Conservation (phyloP, 37 sponge, comb jelly and placozoan genomes). For the Spongilla lacustris region DNA sequence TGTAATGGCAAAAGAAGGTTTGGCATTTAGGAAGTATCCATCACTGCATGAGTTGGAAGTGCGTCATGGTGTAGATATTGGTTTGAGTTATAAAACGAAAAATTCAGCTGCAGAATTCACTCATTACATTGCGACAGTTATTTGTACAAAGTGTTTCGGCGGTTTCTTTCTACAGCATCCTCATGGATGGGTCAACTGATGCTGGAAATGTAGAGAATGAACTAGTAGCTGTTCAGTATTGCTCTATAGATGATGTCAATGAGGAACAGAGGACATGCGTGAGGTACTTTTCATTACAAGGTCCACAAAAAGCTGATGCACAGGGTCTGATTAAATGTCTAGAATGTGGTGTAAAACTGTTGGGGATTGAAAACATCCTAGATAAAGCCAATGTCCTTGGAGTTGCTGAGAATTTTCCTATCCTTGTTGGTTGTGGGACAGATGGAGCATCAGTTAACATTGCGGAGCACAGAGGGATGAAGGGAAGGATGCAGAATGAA, state of each 20-base stretch:
- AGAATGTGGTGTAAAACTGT: constrained; percentile 11
- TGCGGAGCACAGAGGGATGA: constrained; percentile 50
- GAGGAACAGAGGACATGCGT: constrained; percentile 19
- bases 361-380: constrained; percentile 46
- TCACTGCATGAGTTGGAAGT: constrained; percentile 26
- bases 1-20: constrained; percentile 52
- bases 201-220: constrained; percentile 59
- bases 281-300: constrained; percentile 15
- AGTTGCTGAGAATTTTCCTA: constrained; percentile 27
- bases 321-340: constrained; percentile 54
- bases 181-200: constrained; percentile 70
- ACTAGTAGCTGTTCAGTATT: constrained; percentile 38
- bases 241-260: constrained; percentile 6
- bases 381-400: constrained; percentile 19
- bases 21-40: constrained; percentile 45
- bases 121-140: constrained; percentile 20
- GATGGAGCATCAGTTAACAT: constrained; percentile 72
- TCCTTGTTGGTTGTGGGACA: constrained; percentile 66
- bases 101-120: constrained; percentile 32
- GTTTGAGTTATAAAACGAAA: constrained; percentile 29
- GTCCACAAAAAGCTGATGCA: constrained; percentile 44
- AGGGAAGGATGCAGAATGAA: constrained; percentile 27
- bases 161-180: constrained; percentile 49
- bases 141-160: constrained; percentile 6
- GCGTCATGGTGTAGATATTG: constrained; percentile 46